Base-by-base conservation (phyloP, 1,140 invertebrate genomes). In the Triops cancriformis region DNA sequence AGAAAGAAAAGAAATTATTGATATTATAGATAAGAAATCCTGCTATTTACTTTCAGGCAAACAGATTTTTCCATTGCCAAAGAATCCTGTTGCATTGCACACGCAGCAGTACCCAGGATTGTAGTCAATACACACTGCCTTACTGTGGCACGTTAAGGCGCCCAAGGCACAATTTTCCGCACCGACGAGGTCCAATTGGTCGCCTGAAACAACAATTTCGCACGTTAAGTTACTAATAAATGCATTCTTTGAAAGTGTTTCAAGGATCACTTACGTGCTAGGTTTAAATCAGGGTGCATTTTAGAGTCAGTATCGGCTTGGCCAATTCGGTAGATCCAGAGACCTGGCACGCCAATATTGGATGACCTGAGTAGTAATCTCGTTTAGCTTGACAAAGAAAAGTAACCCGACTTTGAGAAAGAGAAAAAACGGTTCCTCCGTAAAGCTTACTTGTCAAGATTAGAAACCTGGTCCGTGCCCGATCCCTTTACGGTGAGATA, bases 41-140 rank as follows among this genome's bases (percentile, higher is more conserved):
- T 26, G n/a, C n/a, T 11, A 18, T 81, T 85, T 85, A 93, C 92
- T 91, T 83, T 92, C 89, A 84, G 91, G 90, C 43, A 98, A 87
- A 83, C 97, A 98, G 73, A 90, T 90, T 83, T 90, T 89, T 76
- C 97, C 97, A 84, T 98, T 98, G 77, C 97, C 96, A 83, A 94
- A 96, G 83, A 87, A 95, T 31, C 90, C 91, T 1, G 88, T 82
- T 26, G 89, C 86, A 64, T 64, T 64, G 83, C 96, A 98, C 73
- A 89, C 86, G 84, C 96, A 98, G 82, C 96, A 98, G 82, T 93
- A 96, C 5, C 96, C 96, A 45, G 86, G 85, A 72, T 89, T 85
- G 81, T 92, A 92, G 83, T 98, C 94, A 2, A 91, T 84, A 83
- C 96, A 98, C 72, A 87, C 86, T 0, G 94, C 93, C 82, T 92